Evolutionary conservation across 2,113 vertebrate genomes (phyloP), one percentile per base, ranked within the genome.

Genomic region (Mobula birostris): DNA sequence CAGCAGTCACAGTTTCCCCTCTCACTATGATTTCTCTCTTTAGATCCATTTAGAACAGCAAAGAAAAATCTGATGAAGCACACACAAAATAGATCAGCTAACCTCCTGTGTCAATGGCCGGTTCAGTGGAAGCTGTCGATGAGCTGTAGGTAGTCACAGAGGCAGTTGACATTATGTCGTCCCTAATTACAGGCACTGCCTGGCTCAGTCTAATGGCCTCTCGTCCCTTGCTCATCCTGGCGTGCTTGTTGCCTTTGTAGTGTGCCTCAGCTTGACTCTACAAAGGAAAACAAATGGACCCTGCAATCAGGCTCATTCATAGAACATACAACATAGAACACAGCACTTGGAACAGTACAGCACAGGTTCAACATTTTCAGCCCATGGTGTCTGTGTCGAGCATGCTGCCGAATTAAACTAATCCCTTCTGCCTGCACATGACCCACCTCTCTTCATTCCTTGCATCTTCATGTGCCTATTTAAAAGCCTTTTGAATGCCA

Each of bases 211-310:
- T 98, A 95, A 98, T 97, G 15, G 98, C 98, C 96, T 99, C 98
- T 0, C 98, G 98, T 96, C 98, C 98, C 96, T 99, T 98, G 83
- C 98, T 97, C 96, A 98, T 97, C 94, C 98, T 97, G 94, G 98
- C 98, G 56, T 99, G 98, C 15, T 98, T 97, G 95, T 98, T 98
- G 24, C 98, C 98, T 96, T 98, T 98, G 97, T 98, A 99, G 96
- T 99, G 98, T 5, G 98, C 98, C 95, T 98, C 98, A 63, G 98
- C 98, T 96, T 99, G 98, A 96, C 97, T 98, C 98, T 98, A 94
- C 24, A 3, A 76, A 90, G 94, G 95, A 27, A 94, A 79, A 56
- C 61, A 94, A 17, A 91, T 19, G 92, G 94, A 11, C 63, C 66
- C 7, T 76, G 29, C 94, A 83, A 78, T 82, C 32, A 72, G 27